phyloP scores from a whole-genome alignment of 2,113 vertebrate species.

The Carassius carassius region DNA sequence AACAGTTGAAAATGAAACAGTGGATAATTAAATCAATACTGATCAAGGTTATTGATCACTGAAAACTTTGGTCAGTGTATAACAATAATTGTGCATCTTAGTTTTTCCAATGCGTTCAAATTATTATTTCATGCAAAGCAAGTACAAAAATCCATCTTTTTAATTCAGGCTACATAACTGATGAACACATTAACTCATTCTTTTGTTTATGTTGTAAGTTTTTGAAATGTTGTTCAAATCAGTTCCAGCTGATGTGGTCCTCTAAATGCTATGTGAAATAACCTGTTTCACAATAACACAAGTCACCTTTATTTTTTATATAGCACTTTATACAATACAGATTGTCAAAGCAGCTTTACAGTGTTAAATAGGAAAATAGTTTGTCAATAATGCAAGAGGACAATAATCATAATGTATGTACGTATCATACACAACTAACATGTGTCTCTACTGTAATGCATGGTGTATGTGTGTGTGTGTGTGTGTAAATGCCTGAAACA shows the following conservation, averaged over 20 bases:
- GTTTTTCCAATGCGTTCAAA: neutral
- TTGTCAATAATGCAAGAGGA: no score
- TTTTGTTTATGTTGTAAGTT: neutral
- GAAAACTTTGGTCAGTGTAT: slow-evolving; percentile 38
- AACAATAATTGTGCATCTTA: neutral
- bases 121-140: neutral
- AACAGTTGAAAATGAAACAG: slow-evolving; percentile 48
- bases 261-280: neutral
- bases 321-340: no score
- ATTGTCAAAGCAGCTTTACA: no score
- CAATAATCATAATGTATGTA: no score
- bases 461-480: neutral
- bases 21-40: slow-evolving; percentile 59
- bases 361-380: no score
- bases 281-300: no score
- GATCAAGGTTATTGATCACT: slow-evolving; percentile 60
- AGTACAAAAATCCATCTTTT: neutral
- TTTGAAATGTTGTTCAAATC: neutral
- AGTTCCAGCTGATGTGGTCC: neutral
- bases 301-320: no score
- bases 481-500: neutral
- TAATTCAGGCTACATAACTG: no score
- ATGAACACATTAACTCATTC: no score
- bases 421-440: neutral
- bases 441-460: neutral